Percentiles rank a stretch among this genome's conserved stretches.
phyloP scores from a whole-genome alignment of 2,888 invertebrate species.

The Taphrorychus bicolor region DNA sequence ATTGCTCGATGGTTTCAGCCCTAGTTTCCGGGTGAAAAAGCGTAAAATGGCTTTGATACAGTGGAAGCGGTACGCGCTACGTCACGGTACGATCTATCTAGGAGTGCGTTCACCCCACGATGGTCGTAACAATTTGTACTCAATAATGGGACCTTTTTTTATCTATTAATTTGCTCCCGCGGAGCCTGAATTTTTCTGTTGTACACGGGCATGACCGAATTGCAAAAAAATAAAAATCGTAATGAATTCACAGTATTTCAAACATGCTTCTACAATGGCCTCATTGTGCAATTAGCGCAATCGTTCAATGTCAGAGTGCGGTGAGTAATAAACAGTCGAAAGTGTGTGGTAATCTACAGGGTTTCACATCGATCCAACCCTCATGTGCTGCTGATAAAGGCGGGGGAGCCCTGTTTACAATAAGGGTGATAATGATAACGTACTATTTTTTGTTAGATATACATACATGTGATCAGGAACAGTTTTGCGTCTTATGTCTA shows the following conservation, averaged over 20 bases:
- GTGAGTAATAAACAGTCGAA: too few relatives aligned
- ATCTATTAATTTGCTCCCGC: slow-evolving; percentile 32
- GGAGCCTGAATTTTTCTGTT: neutral
- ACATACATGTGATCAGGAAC: neutral
- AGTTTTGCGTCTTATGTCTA: slow-evolving; percentile 9
- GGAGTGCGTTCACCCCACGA: slow-evolving; percentile 38
- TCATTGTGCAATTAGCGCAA: too few relatives aligned
- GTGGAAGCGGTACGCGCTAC: slow-evolving; percentile 29
- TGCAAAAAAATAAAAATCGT: too few relatives aligned
- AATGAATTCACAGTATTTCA: too few relatives aligned
- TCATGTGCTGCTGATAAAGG: slow-evolving; percentile 9
- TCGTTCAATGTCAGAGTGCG: too few relatives aligned
- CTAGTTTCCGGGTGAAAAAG: slow-evolving; percentile 21
- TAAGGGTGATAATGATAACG: neutral
- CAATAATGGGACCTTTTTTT: slow-evolving; percentile 39
- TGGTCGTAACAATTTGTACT: slow-evolving; percentile 41
- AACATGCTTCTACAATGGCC: too few relatives aligned
- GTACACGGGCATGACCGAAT: too few relatives aligned
- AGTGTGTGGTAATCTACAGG: too few relatives aligned
- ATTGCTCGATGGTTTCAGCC: neutral
- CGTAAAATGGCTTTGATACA: slow-evolving; percentile 33
- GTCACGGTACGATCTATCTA: slow-evolving; percentile 39
- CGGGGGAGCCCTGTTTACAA: too few relatives aligned
- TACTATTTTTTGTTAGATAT: neutral
- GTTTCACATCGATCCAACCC: slow-evolving; percentile 18